phyloP scores from a whole-genome alignment of 2,797 vertebrate species.

The Dryobates pubescens region DNA sequence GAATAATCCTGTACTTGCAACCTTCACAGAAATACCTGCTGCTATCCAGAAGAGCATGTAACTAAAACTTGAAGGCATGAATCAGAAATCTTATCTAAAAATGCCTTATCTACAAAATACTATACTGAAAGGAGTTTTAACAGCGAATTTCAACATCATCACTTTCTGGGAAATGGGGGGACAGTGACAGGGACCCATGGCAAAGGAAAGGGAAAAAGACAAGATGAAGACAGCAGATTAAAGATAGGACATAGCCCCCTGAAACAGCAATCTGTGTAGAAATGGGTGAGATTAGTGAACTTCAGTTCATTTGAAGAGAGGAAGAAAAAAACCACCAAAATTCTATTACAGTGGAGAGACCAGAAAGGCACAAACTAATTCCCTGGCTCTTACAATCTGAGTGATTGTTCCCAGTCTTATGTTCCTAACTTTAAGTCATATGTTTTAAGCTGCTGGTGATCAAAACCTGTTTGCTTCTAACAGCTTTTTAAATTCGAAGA shows the following conservation, averaged over 20 bases:
- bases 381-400: background rate
- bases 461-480: constrained; percentile 22
- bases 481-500: background rate
- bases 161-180: background rate
- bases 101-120: background rate
- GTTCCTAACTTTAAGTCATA: background rate
- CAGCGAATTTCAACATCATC: background rate
- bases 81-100: constrained; percentile 58
- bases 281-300: background rate
- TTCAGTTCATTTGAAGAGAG: background rate
- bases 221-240: background rate
- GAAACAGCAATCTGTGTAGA: constrained; percentile 27
- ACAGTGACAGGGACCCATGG: background rate
- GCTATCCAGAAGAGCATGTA: constrained; percentile 58
- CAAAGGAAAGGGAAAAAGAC: background rate
- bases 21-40: constrained; percentile 48
- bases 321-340: background rate
- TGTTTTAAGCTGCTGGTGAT: constrained; percentile 1
- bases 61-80: constrained; percentile 29
- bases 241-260: background rate
- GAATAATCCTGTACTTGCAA: constrained; percentile 40
- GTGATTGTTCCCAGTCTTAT: background rate
- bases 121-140: background rate
- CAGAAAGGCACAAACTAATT: background rate
- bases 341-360: background rate